A percentile compares a stretch with the other conserved stretches of the same genome.
These are phyloP conservation scores for Eupeodes latifasciatus DNA, from an alignment of 2,888 invertebrate genomes.

Conservation along the genomic window DNA sequence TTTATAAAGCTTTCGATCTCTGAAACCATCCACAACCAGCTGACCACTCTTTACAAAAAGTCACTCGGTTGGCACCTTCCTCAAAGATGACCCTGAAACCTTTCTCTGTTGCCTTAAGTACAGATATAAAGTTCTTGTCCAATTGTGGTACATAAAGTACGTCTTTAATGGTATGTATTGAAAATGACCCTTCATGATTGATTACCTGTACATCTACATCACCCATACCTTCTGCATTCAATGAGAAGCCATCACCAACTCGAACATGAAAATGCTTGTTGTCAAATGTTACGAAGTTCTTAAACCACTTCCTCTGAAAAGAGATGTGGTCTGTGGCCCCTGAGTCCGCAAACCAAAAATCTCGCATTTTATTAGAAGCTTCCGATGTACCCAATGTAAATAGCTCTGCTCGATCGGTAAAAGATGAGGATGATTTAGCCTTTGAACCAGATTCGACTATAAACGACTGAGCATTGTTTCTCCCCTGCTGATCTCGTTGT, in stretches of 20 bases:
- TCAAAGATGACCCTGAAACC: no score
- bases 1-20: no score
- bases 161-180: slow-evolving; percentile 52
- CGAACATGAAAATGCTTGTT: slow-evolving; percentile 22
- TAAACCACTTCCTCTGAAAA: slow-evolving; percentile 52
- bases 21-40: no score
- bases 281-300: not conserved
- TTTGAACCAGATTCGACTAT: slow-evolving; percentile 5
- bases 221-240: slow-evolving; percentile 62
- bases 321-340: slow-evolving; percentile 77
- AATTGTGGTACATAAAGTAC: slow-evolving; percentile 70
- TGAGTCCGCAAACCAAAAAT: slow-evolving; percentile 74
- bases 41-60: no score
- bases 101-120: no score
- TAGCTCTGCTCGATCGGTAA: slow-evolving; percentile 24
- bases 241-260: slow-evolving; percentile 71
- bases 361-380: not conserved
- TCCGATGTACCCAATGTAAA: slow-evolving; percentile 20
- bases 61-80: no score
- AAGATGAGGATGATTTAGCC: not conserved
- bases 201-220: slow-evolving; percentile 65
- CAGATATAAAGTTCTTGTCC: slow-evolving; percentile 35
- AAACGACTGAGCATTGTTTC: slow-evolving; percentile 12
- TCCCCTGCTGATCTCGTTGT: slow-evolving; percentile 24
- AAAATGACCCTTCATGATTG: slow-evolving; percentile 1